These are phyloP conservation scores for Ferrisia virgata DNA, from an alignment of 2,888 invertebrate genomes.

Conservation along the genomic window DNA sequence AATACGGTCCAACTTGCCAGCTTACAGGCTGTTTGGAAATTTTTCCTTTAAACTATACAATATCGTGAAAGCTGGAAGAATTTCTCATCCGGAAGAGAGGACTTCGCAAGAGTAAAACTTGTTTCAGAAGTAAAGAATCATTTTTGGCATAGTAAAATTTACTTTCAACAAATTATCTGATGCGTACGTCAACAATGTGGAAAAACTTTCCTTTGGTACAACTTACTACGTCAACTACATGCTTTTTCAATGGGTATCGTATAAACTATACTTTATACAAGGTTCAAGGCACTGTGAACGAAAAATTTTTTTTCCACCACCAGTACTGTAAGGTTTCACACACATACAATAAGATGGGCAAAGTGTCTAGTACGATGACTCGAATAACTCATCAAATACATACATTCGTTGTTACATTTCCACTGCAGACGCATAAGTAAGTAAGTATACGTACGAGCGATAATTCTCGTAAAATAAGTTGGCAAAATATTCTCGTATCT, in stretches of 20 bases:
- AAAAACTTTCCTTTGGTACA: neutral
- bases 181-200: conserved; percentile 23
- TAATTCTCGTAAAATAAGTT: neutral
- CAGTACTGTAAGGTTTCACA: neutral
- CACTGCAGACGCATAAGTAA: neutral
- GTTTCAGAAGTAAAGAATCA: neutral
- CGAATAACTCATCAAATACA: neutral
- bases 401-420: neutral
- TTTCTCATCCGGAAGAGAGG: conserved; percentile 25
- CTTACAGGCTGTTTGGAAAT: neutral
- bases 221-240: conserved; percentile 26
- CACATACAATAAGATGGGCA: too few species aligned
- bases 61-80: conserved; percentile 3
- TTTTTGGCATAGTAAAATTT: conserved; percentile 16
- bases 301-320: neutral
- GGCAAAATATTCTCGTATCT: conserved; percentile 10
- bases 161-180: conserved; percentile 30
- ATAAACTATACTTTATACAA: neutral
- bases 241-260: neutral
- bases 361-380: neutral
- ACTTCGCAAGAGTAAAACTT: neutral
- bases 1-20: neutral
- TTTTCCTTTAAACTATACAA: neutral
- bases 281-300: neutral
- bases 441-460: too few species aligned